A percentile compares a stretch with the other conserved stretches of the same genome.
phyloP scores from a whole-genome alignment of 2,113 vertebrate genomes.

The Marcusenius ussheri region DNA sequence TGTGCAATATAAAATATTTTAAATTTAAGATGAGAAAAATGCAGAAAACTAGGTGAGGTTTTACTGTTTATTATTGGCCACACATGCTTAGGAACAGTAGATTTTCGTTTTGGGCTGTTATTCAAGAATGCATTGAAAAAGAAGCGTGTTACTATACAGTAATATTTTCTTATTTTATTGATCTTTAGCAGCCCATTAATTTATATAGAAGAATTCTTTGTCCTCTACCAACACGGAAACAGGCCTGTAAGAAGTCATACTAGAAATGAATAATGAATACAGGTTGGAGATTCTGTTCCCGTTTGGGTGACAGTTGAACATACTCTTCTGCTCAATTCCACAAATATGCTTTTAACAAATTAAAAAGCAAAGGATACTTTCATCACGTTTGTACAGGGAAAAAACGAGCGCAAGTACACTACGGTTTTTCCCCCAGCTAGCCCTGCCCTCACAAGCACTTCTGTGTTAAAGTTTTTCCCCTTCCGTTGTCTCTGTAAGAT shows the following conservation, averaged over 20 bases:
- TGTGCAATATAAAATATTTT: not conserved
- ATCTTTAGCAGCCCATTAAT: not conserved
- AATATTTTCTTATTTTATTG: not conserved
- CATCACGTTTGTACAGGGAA: not conserved
- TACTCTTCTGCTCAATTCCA: not conserved
- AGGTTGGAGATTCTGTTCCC: not conserved
- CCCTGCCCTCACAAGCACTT: not conserved
- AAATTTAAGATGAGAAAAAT: not conserved
- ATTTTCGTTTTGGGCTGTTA: not conserved
- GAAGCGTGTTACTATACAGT: not conserved
- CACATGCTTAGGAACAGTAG: not conserved
- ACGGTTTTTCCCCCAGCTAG: not conserved
- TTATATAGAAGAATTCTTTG: not conserved
- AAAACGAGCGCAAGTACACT: not conserved
- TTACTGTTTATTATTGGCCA: not conserved
- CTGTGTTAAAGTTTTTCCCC: not conserved
- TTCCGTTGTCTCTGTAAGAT: constrained; percentile 33
- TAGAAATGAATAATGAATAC: not conserved
- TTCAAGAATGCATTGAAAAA: not conserved
- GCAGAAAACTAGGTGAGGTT: not conserved
- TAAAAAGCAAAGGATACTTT: not conserved
- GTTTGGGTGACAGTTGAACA: not conserved
- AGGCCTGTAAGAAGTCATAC: not conserved
- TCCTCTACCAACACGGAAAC: not conserved
- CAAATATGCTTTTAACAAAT: not conserved